Conservation (phyloP, 2,113 vertebrate genomes). For the Phalacrocorax brasilianus region DNA sequence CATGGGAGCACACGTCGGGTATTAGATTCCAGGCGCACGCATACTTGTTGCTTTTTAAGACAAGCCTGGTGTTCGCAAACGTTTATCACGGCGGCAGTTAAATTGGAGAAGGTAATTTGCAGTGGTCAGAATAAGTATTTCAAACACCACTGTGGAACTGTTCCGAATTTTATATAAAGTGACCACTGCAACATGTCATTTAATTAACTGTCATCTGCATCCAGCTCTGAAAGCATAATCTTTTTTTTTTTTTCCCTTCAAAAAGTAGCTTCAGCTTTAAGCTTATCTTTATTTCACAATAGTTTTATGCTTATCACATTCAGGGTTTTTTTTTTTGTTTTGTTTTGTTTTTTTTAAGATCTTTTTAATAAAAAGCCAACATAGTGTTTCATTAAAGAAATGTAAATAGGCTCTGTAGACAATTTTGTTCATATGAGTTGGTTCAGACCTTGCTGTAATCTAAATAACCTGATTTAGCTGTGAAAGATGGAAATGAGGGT, state of each 20-base stretch:
- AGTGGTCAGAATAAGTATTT: neutral
- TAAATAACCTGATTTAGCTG: conserved; percentile 53
- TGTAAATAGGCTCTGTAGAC: conserved; percentile 54
- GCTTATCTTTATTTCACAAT: neutral
- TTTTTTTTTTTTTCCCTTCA: neutral
- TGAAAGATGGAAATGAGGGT: conserved; percentile 49
- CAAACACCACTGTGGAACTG: neutral
- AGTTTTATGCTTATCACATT: conserved; percentile 11
- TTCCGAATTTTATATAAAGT: neutral
- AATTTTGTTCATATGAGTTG: conserved; percentile 32
- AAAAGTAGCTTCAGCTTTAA: neutral
- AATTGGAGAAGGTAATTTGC: neutral
- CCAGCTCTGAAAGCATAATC: neutral
- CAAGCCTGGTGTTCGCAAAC: neutral
- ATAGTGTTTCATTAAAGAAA: conserved; percentile 58
- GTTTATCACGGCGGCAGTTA: neutral
- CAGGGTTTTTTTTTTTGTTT: neutral
- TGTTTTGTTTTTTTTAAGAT: neutral
- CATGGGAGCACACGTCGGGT: fast-evolving
- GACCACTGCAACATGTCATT: neutral
- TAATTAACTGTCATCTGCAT: neutral
- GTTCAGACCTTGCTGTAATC: conserved; percentile 50
- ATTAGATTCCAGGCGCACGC: neutral
- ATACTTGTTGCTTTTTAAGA: neutral
- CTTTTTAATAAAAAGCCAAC: neutral